Evolutionary conservation across 2,113 vertebrate genomes (phyloP), one percentile per base, ranked within the genome.

Genomic region (Sebastes schlegelii): DNA sequence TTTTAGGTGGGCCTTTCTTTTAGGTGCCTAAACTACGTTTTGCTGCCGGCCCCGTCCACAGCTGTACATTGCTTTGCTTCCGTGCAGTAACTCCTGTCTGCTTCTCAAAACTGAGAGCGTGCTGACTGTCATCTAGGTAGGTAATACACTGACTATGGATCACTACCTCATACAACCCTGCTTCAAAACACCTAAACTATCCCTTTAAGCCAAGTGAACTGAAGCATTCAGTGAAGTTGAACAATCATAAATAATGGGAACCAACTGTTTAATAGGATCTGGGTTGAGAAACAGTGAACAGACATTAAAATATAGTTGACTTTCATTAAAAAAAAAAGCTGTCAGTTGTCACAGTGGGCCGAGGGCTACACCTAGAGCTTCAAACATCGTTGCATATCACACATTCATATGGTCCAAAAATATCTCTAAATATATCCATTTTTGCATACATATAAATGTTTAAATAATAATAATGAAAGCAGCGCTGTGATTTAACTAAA

Each of bases 391-490:
- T 43, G 42, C 45, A 17, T 26, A 48, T 74, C 9, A 46, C 45
- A 80, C 72, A 77, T 71, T 81, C 43, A 67, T 13, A 42, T 17
- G 2, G 77, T 83, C 45, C 68, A 80, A 72, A 73, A 54, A 26
- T 1, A 55, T 17, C n/a, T 14, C 55, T 58, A 80, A 49, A 63
- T 49, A 71, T 51, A 13, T 58, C 4, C 5, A 11, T 16, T 0
- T 45, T 26, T 76, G 5, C 14, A 65, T 12, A 55, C 49, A 49
- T 8, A 6, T 64, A 17, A 43, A 11, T 14, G 12, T 55, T 40
- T 48, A 65, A 40, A 55, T 19, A 57, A 14, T 4, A n/a, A 68
- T 12, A 12, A 65, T 23, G 21, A 68, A 76, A 45, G 51, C 19
- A 62, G 4, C 0, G 2, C 13, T 65, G 6, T 55, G 3, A 75